Conservation (phyloP, 2,797 vertebrate species). For the Masticophis lateralis region DNA sequence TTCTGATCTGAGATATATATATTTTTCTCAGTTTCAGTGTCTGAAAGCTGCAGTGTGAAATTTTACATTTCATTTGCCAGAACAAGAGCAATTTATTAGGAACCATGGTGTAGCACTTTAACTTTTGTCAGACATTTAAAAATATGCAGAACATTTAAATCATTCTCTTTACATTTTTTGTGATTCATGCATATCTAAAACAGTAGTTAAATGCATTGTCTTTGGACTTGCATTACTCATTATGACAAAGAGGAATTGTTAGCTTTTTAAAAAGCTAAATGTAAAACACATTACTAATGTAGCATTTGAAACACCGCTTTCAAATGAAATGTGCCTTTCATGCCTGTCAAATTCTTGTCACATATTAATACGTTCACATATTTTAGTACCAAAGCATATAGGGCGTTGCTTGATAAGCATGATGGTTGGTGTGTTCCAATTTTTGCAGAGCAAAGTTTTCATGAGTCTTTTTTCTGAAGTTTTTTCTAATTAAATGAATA, state of each 20-base stretch:
- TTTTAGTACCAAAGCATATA: neutral
- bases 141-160: neutral
- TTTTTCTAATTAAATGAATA: neutral
- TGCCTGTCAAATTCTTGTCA: neutral
- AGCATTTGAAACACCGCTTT: neutral
- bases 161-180: neutral
- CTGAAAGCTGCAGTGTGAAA: constrained; percentile 39
- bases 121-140: neutral
- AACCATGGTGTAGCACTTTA: constrained; percentile 5
- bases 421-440: neutral
- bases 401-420: neutral
- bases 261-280: neutral
- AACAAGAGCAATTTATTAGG: constrained; percentile 26
- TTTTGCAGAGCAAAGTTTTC: neutral
- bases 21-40: constrained; percentile 38
- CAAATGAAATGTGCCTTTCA: neutral
- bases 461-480: neutral
- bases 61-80: constrained; percentile 52
- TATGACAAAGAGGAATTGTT: neutral
- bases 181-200: neutral
- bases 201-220: neutral
- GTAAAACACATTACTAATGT: neutral
- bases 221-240: neutral
- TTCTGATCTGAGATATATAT: constrained; percentile 34
- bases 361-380: neutral